Evolutionary conservation across 2,113 vertebrate species (phyloP).

Genomic region (Rhipidura dahli): DNA sequence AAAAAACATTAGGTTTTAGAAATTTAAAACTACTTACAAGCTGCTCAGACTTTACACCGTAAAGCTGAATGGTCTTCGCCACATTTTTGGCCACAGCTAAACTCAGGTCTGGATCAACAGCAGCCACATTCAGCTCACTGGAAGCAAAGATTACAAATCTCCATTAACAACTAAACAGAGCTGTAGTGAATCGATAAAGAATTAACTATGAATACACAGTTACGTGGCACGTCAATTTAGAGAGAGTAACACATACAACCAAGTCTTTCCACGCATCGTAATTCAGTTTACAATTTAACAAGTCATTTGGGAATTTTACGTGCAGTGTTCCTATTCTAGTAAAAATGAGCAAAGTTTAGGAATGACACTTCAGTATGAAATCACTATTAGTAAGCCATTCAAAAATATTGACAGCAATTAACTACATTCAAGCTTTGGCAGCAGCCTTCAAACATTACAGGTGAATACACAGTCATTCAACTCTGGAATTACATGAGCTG

Average conservation of each 20-base stretch:
- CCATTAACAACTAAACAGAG: not conserved
- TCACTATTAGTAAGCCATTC: constrained; percentile 64
- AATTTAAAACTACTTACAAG: constrained; percentile 80
- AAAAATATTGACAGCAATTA: constrained; percentile 70
- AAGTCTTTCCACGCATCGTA: not conserved
- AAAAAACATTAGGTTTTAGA: not conserved
- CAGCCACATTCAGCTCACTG: constrained; percentile 95
- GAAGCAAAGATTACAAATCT: constrained; percentile 43
- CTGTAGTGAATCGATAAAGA: not conserved
- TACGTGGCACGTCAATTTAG: constrained; percentile 10
- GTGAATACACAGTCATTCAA: constrained; percentile 57
- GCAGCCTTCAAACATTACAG: constrained; percentile 65
- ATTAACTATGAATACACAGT: not conserved
- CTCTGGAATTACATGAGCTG: constrained; percentile 63
- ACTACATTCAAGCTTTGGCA: constrained; percentile 60
- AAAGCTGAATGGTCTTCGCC: constrained; percentile 93
- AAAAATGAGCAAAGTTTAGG: constrained; percentile 57
- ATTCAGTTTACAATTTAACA: constrained; percentile 58
- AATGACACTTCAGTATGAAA: constrained; percentile 60
- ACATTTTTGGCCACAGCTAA: constrained; percentile 92
- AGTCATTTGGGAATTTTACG: constrained; percentile 41
- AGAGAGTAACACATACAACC: constrained; percentile 6
- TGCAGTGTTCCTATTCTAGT: constrained; percentile 41
- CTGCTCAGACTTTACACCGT: constrained; percentile 94
- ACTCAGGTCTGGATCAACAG: constrained; percentile 87